Evolutionary conservation across 2,888 invertebrate species (phyloP).

Genomic region (Protodeltote pygarga): DNA sequence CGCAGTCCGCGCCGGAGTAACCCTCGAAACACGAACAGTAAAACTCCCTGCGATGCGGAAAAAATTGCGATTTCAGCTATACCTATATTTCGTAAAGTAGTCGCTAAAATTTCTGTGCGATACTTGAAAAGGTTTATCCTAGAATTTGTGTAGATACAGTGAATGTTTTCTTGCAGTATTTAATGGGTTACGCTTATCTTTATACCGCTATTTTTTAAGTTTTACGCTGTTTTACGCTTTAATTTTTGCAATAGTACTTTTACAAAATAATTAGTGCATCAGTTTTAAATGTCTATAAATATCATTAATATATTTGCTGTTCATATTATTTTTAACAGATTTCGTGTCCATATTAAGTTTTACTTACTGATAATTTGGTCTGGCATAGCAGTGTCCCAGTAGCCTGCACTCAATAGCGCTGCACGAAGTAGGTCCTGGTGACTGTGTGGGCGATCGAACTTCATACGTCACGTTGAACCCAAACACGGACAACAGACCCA

Average conservation of each 20-base stretch:
- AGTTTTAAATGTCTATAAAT: too few relatives aligned
- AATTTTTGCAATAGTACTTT: too few relatives aligned
- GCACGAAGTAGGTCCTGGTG: constrained; percentile 88
- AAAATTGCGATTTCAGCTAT: constrained; percentile 7
- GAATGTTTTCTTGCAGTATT: too few relatives aligned
- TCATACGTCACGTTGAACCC: constrained; percentile 97
- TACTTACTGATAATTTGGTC: constrained; percentile 91
- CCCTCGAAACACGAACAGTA: constrained; percentile 93
- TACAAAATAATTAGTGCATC: too few relatives aligned
- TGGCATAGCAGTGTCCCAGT: constrained; percentile 94
- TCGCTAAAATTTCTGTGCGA: constrained; percentile 21
- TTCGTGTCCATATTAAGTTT: not conserved
- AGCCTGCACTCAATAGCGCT: constrained; percentile 93
- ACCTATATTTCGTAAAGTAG: constrained; percentile 46
- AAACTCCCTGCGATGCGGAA: constrained; percentile 88
- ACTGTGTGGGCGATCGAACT: constrained; percentile 83
- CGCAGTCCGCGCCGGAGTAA: constrained; percentile 93
- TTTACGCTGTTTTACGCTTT: too few relatives aligned
- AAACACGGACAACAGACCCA: constrained; percentile 93
- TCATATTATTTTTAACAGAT: too few relatives aligned
- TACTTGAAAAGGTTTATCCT: constrained; percentile 15
- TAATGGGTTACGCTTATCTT: too few relatives aligned
- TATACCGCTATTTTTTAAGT: too few relatives aligned
- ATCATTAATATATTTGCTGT: too few relatives aligned
- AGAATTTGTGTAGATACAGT: constrained; percentile 50